Evolutionary conservation across 1,140 invertebrate species (phyloP).

Genomic region (Sycobia sp.): DNA sequence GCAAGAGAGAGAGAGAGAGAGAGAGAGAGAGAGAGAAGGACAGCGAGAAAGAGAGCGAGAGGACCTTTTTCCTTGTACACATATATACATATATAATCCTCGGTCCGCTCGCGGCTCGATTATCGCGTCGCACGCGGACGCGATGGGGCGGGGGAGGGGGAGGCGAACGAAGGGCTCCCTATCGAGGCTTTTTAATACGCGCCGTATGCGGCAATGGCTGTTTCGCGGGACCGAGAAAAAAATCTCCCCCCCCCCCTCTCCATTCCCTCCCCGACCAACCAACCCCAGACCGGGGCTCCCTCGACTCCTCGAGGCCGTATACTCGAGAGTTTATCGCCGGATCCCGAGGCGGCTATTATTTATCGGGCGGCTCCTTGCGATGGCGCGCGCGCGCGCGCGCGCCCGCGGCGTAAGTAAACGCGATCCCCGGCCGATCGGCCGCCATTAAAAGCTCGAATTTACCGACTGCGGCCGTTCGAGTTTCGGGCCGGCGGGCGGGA

Average conservation of each 20-base stretch:
- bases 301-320: constrained; percentile 5
- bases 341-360: constrained; percentile 11
- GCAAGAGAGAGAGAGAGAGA: too few relatives aligned
- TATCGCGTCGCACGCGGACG: background rate
- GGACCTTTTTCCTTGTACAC: too few relatives aligned
- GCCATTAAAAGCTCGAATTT: constrained; percentile 23
- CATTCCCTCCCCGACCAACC: too few relatives aligned
- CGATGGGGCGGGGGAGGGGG: background rate
- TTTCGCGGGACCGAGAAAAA: too few relatives aligned
- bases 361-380: constrained; percentile 7
- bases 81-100: too few relatives aligned
- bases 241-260: too few relatives aligned
- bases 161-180: constrained; percentile 7
- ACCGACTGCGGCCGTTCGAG: background rate
- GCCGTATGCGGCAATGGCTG: too few relatives aligned
- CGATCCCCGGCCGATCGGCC: background rate
- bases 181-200: too few relatives aligned
- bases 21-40: too few relatives aligned
- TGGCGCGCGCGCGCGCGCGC: background rate
- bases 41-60: too few relatives aligned
- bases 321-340: constrained; percentile 24
- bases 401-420: background rate
- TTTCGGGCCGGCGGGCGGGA: too few relatives aligned
- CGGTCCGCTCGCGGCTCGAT: background rate
- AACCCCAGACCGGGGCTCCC: too few relatives aligned